Conservation (phyloP, 2,113 vertebrate genomes). For the Acrocephalus kingi region DNA sequence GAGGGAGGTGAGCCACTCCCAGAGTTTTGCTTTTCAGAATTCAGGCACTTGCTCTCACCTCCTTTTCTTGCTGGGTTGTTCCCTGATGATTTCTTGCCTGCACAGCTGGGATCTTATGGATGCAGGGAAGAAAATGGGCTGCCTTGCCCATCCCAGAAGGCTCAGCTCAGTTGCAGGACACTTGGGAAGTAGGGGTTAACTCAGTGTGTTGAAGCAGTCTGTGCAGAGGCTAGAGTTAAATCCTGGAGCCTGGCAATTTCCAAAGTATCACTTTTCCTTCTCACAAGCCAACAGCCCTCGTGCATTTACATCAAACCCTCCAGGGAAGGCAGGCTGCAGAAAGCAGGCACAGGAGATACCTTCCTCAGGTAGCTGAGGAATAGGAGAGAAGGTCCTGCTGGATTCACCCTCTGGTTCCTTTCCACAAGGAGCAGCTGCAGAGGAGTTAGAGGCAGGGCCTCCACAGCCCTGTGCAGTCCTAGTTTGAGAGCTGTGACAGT, state of each 20-base stretch:
- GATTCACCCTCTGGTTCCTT: not conserved
- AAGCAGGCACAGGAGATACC: not conserved
- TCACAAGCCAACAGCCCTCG: not conserved
- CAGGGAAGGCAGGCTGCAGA: conserved; percentile 43
- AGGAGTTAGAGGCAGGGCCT: not conserved
- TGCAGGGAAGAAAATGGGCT: not conserved
- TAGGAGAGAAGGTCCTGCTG: not conserved
- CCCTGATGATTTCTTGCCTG: not conserved
- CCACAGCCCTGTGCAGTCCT: not conserved
- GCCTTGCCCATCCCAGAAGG: not conserved
- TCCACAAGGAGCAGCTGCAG: not conserved
- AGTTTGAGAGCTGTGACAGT: not conserved
- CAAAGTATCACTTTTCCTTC: conserved; percentile 21
- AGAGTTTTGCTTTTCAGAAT: not conserved
- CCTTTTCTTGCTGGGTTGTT: not conserved
- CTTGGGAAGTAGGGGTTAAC: not conserved
- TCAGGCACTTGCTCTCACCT: not conserved
- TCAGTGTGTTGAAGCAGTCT: not conserved
- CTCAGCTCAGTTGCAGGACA: not conserved
- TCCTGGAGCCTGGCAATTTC: not conserved
- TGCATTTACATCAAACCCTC: not conserved
- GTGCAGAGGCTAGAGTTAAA: not conserved
- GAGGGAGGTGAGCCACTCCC: not conserved
- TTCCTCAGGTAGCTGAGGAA: conserved; percentile 1
- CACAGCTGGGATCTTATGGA: not conserved